phyloP scores from a whole-genome alignment of 2,888 invertebrate species.

The Ophioninae sp. region DNA sequence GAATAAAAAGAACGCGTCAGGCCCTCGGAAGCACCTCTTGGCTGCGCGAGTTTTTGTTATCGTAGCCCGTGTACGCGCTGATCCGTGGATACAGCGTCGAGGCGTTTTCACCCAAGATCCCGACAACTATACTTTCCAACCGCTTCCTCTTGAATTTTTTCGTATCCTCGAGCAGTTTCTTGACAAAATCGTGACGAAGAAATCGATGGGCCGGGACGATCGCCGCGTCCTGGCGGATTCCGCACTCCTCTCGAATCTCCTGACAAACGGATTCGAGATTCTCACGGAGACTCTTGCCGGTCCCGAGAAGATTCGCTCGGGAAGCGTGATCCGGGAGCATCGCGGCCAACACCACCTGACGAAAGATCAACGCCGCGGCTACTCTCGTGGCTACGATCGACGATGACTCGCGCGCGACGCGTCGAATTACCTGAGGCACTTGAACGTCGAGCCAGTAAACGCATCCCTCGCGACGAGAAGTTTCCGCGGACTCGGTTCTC shows the following conservation, averaged over 20 bases:
- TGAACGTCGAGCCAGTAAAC: conserved; percentile 68
- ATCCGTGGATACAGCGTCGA: background rate
- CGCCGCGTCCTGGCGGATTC: conserved; percentile 56
- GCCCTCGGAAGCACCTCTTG: background rate
- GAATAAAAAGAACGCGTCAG: conserved; percentile 65
- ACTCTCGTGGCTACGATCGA: background rate
- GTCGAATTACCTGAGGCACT: conserved; percentile 66
- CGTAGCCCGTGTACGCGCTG: background rate
- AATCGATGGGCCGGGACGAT: conserved; percentile 70
- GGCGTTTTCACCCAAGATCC: conserved; percentile 13
- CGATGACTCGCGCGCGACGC: background rate
- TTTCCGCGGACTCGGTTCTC: conserved; percentile 2
- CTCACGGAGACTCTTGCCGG: conserved; percentile 62
- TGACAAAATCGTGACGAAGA: conserved; percentile 69
- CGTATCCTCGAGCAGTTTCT: conserved; percentile 62
- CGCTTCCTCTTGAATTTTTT: conserved; percentile 67
- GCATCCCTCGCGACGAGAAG: background rate
- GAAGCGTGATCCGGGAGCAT: conserved; percentile 63
- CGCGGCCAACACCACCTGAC: conserved; percentile 67
- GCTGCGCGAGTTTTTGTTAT: background rate
- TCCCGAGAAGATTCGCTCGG: conserved; percentile 58
- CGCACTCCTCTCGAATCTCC: conserved; percentile 63
- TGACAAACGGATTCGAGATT: conserved; percentile 60
- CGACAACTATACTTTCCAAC: conserved; percentile 47
- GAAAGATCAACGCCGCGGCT: background rate